Evolutionary conservation across 2,888 invertebrate genomes (phyloP).

Genomic region (Psylliodes chrysocephalus): DNA sequence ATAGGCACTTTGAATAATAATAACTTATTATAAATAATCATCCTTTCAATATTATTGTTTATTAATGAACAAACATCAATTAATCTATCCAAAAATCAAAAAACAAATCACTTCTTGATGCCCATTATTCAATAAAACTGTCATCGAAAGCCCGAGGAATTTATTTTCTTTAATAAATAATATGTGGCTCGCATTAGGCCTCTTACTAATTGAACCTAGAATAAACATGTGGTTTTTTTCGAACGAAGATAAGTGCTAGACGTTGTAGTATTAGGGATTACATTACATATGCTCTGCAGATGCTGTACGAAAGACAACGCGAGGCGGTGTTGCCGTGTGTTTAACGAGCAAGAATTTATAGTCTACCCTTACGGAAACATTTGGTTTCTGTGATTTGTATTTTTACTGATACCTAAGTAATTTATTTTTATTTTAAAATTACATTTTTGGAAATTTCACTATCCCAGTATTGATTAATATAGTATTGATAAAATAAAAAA

Average conservation of each 20-base stretch:
- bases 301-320: constrained; percentile 40
- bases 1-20: too few species aligned
- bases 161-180: constrained; percentile 52
- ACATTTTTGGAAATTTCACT: too few species aligned
- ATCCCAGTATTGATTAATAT: too few species aligned
- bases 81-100: background rate
- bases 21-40: too few species aligned
- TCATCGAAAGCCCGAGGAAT: constrained; percentile 43
- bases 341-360: constrained; percentile 10
- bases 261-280: constrained; percentile 37
- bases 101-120: constrained; percentile 34
- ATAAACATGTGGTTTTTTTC: constrained; percentile 56
- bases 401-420: too few species aligned
- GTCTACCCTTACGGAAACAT: too few species aligned
- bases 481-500: too few species aligned
- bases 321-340: constrained; percentile 32
- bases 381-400: too few species aligned
- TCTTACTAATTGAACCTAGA: constrained; percentile 51
- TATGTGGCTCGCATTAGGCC: constrained; percentile 42
- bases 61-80: constrained; percentile 16
- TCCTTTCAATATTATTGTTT: constrained; percentile 5
- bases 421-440: too few species aligned
- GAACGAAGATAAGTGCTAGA: constrained; percentile 47
- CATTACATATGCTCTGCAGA: constrained; percentile 52
- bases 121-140: constrained; percentile 45